Evolutionary conservation across 1,140 invertebrate species (phyloP), one percentile per base, ranked within the genome.

Genomic region (Ylistrum balloti): DNA sequence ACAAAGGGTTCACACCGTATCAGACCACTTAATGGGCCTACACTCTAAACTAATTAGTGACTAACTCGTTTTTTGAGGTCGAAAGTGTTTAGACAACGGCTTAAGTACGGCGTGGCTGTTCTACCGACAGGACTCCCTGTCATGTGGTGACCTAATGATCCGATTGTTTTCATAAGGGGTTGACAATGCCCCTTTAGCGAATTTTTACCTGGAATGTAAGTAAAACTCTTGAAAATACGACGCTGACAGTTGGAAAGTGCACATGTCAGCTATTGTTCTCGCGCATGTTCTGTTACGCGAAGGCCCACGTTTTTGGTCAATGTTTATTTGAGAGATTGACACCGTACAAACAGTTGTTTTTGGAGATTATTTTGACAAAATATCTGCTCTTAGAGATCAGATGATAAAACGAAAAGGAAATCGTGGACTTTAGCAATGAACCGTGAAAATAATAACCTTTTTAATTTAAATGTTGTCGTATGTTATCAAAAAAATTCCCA

Each of bases 151-250:
- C 56, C 56, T 74, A 74, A 74, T n/a, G 56, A 74, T 74, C 56
- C 22, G 17, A 28, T 74, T 74, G 56, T 74, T 74, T 74, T 74
- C 56, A 3, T 74, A 74, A 74, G n/a, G 56, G 17, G 22, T 74
- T 28, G 56, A 74, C 56, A 74, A 74, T 28, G 56, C 56, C 56
- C 56, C 56, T 74, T 74, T 74, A 74, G 56, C 22, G 56, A n/a
- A 74, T 74, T 74, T 74, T 74, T n/a, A 74, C 56, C 56, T 74
- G 56, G 56, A 74, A 74, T 74, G 56, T 74, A 74, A 74, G 56
- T 74, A 74, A 74, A 74, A 74, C 56, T 74, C 45, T 10, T 3
- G 45, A 20, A 48, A 48, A 48, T 48, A 48, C n/a, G 56, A 74
- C 56, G 56, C 56, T 74, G 56, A 28, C 56, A 74, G n/a, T 28